A percentile compares a stretch with the other conserved stretches of the same genome.
Conservation (phyloP, 2,888 invertebrate genomes). For the Diaphora mendica region DNA sequence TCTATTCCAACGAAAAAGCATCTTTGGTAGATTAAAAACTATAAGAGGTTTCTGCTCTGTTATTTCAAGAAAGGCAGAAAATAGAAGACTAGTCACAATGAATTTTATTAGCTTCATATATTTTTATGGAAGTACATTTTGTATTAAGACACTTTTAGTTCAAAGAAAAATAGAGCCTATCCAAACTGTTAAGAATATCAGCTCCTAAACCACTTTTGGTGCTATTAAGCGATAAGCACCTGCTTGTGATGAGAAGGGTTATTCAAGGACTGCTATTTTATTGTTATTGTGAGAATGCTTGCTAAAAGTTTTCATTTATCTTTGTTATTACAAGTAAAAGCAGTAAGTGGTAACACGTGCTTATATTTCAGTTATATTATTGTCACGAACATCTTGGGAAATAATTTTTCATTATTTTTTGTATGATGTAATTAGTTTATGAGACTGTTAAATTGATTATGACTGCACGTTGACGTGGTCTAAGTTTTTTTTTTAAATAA, state of each 20-base stretch:
- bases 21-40: no score
- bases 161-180: not conserved
- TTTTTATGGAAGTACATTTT: no score
- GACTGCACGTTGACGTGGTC: no score
- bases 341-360: not conserved
- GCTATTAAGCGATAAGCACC: not conserved
- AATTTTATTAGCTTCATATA: no score
- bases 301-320: not conserved
- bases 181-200: not conserved
- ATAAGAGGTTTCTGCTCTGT: no score
- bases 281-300: slow-evolving; percentile 1
- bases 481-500: no score
- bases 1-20: no score
- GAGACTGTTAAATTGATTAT: no score
- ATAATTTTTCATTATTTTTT: no score
- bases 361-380: not conserved
- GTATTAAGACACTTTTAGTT: not conserved
- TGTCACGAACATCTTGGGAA: not conserved
- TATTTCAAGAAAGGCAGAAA: no score
- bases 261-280: not conserved
- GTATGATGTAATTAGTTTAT: no score
- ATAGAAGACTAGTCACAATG: no score
- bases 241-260: slow-evolving; percentile 7
- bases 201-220: not conserved
- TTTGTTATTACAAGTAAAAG: not conserved